Percentiles rank a stretch among this genome's conserved stretches.
Conservation (phyloP, 2,797 vertebrate species). For the Lagodon rhomboides region DNA sequence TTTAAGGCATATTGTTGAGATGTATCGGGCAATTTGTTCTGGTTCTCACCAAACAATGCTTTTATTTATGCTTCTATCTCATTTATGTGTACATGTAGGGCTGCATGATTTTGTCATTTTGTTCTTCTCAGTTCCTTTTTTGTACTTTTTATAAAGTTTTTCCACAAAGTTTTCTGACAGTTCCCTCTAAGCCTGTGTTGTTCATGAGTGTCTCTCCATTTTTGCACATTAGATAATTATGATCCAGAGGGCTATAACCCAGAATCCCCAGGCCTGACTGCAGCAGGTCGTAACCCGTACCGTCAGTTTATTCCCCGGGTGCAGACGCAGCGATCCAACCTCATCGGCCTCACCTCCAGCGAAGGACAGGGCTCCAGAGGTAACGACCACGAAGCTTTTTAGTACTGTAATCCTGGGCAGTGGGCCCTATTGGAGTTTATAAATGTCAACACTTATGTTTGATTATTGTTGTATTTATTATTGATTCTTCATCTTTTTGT, state of each 20-base stretch:
- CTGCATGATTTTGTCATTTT: background rate
- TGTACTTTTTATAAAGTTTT: background rate
- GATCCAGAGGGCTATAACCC: constrained; percentile 99
- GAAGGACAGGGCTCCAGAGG: constrained; percentile 95
- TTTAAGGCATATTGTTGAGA: too few relatives aligned
- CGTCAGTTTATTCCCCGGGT: constrained; percentile 97
- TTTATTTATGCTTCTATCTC: background rate
- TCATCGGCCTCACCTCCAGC: constrained; percentile 96
- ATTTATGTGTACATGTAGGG: background rate
- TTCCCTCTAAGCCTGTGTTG: constrained; percentile 5
- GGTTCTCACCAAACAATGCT: background rate
- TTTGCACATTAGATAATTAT: constrained; percentile 89
- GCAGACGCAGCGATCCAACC: constrained; percentile 95
- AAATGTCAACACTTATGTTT: background rate
- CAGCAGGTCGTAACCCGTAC: constrained; percentile 91
- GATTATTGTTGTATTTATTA: background rate
- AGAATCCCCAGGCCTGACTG: constrained; percentile 96
- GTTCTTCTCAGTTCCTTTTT: background rate
- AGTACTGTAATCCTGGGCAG: background rate
- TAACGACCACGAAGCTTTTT: constrained; percentile 62
- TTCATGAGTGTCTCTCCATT: background rate
- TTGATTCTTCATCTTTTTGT: background rate
- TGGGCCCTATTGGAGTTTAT: background rate
- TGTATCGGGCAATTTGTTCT: too few relatives aligned
- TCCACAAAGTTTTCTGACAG: background rate